Base-by-base conservation (phyloP, 2,113 vertebrate species). In the Istiophorus platypterus region DNA sequence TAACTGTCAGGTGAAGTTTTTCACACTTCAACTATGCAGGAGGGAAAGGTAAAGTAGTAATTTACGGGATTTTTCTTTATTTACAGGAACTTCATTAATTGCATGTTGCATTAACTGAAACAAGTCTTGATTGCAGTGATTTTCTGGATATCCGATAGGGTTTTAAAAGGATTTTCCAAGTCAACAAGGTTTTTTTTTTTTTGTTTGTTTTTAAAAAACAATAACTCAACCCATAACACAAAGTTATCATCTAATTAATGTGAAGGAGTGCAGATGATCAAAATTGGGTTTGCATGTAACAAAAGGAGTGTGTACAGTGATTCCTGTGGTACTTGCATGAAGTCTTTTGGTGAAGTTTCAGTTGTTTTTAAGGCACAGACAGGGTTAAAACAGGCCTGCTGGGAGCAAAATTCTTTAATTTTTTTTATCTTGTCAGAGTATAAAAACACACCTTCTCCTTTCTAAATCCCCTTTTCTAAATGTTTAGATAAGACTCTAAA, bases 401-500 rank as follows among this genome's bases (percentile, higher is more conserved):
- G 47, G 20, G 22, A 74, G 17, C n/a, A 72, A 18, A 70, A 56
- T 24, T 61, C n/a, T n/a, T 18, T 59, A 22, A 26, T 20, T 5
- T 7, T 57, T 72, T 67, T 45, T 34, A 70, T 13, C 59, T 59
- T 74, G 37, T 29, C 37, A 47, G 39, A 61, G 24, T 73, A 31
- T 47, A 73, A 74, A 83, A 80, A 56, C 71, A 81, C 80, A 82
- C 78, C 82, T 80, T 69, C 37, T 45, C 18, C 10, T 42, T 42
- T 57, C 34, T 4, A 41, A 58, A 81, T 86, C 77, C 82, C 34
- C 34, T 84, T 87, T 75, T 85, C 49, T 78, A 78, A 88, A 90
- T 90, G 70, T 93, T 92, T 91, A 77, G 64, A 86, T 42, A 65
- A 52, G 56, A 39, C 76, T 85, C 61, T 58, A 88, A 83, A 85